Conservation (phyloP, 2,797 vertebrate genomes). For the Pantherophis alleghaniensis region DNA sequence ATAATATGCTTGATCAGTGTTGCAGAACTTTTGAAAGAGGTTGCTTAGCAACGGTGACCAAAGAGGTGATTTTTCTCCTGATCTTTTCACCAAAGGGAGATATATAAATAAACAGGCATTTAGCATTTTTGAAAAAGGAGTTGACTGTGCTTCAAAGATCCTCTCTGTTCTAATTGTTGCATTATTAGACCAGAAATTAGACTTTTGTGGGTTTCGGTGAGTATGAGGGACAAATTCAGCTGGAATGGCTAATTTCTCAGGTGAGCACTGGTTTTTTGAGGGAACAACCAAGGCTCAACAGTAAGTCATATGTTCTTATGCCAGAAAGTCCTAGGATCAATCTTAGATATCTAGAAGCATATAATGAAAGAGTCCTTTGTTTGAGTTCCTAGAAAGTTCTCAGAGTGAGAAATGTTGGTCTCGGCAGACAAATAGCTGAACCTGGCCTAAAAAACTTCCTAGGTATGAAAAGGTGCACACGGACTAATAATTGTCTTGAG, state of each 20-base stretch:
- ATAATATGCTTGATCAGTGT: slow-evolving; percentile 64
- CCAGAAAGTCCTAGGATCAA: not conserved
- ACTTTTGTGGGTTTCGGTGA: not conserved
- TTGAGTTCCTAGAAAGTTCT: too few relatives aligned
- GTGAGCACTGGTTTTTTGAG: not conserved
- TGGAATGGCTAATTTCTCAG: not conserved
- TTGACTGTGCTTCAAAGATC: slow-evolving; percentile 44
- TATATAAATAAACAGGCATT: slow-evolving; percentile 70
- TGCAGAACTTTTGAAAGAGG: slow-evolving; percentile 69
- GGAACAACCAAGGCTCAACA: not conserved
- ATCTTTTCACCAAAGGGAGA: slow-evolving; percentile 65
- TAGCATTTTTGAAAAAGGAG: slow-evolving; percentile 37
- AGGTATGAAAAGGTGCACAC: not conserved
- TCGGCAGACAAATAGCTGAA: not conserved
- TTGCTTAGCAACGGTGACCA: slow-evolving; percentile 85
- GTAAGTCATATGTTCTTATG: not conserved
- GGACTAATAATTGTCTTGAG: not conserved
- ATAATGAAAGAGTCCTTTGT: not conserved
- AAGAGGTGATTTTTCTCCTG: slow-evolving; percentile 71
- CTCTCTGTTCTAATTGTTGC: slow-evolving; percentile 52
- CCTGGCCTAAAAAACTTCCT: not conserved
- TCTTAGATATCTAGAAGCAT: not conserved
- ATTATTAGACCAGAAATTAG: slow-evolving; percentile 39
- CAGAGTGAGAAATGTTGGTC: not conserved
- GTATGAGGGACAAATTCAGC: not conserved